A percentile compares a stretch with the other conserved stretches of the same genome.
Conservation (phyloP, 1,140 invertebrate genomes). For the Musca vetustissima region DNA sequence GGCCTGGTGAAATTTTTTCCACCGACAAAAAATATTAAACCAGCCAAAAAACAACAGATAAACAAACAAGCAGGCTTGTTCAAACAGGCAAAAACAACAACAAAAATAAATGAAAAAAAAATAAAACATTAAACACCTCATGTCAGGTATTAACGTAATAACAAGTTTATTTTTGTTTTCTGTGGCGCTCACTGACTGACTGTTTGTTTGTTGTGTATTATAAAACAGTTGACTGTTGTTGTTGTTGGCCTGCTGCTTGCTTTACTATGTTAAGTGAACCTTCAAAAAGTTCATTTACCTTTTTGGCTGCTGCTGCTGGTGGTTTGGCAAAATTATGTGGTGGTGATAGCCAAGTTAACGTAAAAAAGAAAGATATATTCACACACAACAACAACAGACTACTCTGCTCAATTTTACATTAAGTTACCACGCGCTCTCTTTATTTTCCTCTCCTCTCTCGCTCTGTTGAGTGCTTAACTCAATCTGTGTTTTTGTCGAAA, state of each 20-base stretch:
- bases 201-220: conserved; percentile 1
- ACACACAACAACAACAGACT: conserved; percentile 24
- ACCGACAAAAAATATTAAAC: too few species aligned
- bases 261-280: conserved; percentile 53
- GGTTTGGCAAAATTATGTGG: background rate
- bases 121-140: background rate
- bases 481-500: too few species aligned
- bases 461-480: background rate
- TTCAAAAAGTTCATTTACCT: conserved; percentile 57
- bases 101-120: too few species aligned
- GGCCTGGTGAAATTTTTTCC: conserved; percentile 13
- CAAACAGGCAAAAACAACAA: too few species aligned
- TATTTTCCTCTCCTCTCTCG: background rate
- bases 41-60: too few species aligned
- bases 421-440: background rate
- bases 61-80: background rate
- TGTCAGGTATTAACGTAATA: conserved; percentile 16
- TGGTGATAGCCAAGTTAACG: background rate
- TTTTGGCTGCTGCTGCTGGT: too few species aligned
- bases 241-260: background rate
- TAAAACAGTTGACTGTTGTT: background rate
- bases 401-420: background rate
- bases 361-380: background rate
- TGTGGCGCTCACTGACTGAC: background rate
- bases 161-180: conserved; percentile 19